Percentiles rank a stretch among this genome's conserved stretches.
phyloP scores from a whole-genome alignment of 2,797 vertebrate species.

The Pelochelys cantorii region DNA sequence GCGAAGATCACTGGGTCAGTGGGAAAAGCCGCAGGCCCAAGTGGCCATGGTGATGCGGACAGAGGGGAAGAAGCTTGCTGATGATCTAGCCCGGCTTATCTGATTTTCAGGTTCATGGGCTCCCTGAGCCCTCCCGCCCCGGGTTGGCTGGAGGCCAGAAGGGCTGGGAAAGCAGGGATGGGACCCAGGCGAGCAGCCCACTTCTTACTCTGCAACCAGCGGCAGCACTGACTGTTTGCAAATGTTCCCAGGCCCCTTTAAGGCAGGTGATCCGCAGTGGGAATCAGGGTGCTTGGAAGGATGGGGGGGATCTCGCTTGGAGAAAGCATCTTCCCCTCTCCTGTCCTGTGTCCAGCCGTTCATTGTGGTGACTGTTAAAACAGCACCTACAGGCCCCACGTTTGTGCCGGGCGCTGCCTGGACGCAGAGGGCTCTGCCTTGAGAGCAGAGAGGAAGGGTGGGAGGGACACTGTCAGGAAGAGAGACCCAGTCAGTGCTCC shows the following conservation, averaged over 20 bases:
- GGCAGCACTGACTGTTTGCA: neutral
- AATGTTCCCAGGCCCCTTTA: neutral
- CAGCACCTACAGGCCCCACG: neutral
- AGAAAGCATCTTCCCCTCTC: neutral
- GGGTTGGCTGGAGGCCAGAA: fast-evolving
- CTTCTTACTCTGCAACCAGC: neutral
- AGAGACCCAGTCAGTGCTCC: neutral
- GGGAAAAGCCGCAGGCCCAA: constrained; percentile 72
- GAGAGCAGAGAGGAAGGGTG: neutral
- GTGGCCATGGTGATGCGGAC: constrained; percentile 46
- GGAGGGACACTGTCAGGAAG: neutral
- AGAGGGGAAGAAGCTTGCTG: neutral
- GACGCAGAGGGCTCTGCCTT: neutral
- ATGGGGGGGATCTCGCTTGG: neutral
- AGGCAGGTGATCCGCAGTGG: no score
- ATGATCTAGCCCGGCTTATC: neutral
- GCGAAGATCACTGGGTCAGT: constrained; percentile 77
- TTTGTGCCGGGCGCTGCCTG: neutral
- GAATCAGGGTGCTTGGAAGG: neutral
- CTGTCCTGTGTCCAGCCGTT: neutral
- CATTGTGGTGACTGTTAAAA: neutral
- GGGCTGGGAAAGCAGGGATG: neutral
- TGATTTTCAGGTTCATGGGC: neutral
- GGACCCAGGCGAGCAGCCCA: neutral
- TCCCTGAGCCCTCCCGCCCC: fast-evolving